Percentiles rank a stretch among this genome's conserved stretches.
Evolutionary conservation across 2,113 vertebrate genomes (phyloP).

Genomic region (Penelope pileata): DNA sequence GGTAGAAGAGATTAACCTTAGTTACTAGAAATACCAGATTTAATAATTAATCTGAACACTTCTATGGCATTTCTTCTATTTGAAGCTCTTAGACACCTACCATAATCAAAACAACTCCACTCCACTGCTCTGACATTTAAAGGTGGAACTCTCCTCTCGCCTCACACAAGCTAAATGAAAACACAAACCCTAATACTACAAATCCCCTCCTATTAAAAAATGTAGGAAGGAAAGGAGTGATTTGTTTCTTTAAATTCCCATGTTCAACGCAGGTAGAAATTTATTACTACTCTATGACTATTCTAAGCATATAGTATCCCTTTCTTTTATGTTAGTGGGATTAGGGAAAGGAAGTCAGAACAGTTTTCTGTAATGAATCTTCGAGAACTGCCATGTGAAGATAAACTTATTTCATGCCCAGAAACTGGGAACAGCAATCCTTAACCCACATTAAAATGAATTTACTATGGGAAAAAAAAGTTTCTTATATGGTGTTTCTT

Average conservation of each 20-base stretch:
- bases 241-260: not conserved
- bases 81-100: not conserved
- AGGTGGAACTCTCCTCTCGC: not conserved
- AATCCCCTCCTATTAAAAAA: not conserved
- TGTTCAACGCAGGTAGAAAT: rapidly evolving
- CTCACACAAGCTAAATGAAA: not conserved
- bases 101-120: not conserved
- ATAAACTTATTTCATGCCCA: not conserved
- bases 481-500: not conserved
- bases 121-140: not conserved
- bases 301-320: not conserved
- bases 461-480: not conserved
- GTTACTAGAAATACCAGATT: not conserved
- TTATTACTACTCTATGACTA: not conserved
- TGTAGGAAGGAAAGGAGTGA: not conserved
- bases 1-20: not conserved
- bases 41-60: not conserved
- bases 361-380: not conserved
- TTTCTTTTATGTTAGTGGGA: not conserved
- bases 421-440: not conserved
- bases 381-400: not conserved
- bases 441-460: not conserved
- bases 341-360: not conserved
- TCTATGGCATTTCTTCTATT: not conserved
- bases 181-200: not conserved